Evolutionary conservation across 2,888 invertebrate genomes (phyloP).

Genomic region (Trichopoda pennipes): DNA sequence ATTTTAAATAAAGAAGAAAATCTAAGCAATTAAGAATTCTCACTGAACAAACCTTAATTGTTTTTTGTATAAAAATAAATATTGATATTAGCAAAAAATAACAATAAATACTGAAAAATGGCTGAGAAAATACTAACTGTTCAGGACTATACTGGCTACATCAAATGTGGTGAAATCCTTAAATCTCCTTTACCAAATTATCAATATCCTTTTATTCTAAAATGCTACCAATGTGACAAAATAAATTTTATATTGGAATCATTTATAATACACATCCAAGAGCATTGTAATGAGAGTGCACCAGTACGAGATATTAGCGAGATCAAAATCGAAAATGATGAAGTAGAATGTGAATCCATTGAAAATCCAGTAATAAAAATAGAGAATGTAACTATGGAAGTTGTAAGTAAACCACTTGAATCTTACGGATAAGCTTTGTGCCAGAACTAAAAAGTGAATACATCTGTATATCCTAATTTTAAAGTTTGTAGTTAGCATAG

Average conservation of each 20-base stretch:
- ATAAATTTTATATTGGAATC: conserved; percentile 48
- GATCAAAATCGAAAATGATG: conserved; percentile 9
- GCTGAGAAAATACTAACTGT: conserved; percentile 30
- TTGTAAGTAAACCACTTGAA: conserved; percentile 19
- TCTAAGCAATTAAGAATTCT: conserved; percentile 13
- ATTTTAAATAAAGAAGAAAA: conserved; percentile 37
- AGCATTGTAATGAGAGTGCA: conserved; percentile 16
- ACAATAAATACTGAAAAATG: conserved; percentile 31
- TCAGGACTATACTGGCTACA: conserved; percentile 41
- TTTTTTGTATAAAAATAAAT: conserved; percentile 4
- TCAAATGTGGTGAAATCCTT: conserved; percentile 62
- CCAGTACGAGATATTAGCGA: neutral
- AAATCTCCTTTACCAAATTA: conserved; percentile 56
- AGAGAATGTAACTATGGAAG: conserved; percentile 42
- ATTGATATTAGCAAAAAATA: neutral
- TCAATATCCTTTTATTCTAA: conserved; percentile 48
- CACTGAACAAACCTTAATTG: conserved; percentile 35
- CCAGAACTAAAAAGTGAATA: too few relatives aligned
- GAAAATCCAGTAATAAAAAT: conserved; percentile 39
- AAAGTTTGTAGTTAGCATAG: too few relatives aligned
- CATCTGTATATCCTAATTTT: too few relatives aligned
- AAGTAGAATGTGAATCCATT: conserved; percentile 15
- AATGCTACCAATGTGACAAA: conserved; percentile 54
- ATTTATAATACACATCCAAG: conserved; percentile 51
- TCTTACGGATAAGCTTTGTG: too few relatives aligned